phyloP scores from a whole-genome alignment of 2,797 vertebrate genomes.

The Halcyon leucocephala region DNA sequence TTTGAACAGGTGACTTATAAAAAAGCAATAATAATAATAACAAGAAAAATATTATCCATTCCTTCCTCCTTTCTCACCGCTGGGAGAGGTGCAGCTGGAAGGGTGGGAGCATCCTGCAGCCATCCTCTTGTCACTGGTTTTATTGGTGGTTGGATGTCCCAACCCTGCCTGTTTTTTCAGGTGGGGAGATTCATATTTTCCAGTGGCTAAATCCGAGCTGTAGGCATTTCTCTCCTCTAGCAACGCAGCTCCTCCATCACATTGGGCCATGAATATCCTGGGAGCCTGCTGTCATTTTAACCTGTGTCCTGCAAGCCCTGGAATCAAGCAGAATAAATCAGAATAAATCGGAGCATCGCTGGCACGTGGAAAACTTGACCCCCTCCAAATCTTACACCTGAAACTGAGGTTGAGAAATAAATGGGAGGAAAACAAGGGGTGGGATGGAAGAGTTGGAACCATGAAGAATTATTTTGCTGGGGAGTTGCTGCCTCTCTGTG shows the following conservation, averaged over 20 bases:
- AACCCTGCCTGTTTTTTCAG: background rate
- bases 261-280: background rate
- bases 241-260: background rate
- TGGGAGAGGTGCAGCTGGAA: background rate
- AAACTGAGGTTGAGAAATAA: background rate
- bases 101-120: background rate
- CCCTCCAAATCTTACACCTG: background rate
- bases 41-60: background rate
- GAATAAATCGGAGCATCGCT: background rate
- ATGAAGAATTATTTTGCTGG: background rate
- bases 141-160: background rate
- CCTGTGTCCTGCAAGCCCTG: background rate
- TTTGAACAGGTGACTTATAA: background rate
- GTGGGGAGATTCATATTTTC: background rate
- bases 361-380: background rate
- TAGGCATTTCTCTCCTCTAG: background rate
- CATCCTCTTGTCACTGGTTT: background rate
- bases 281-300: background rate
- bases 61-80: background rate
- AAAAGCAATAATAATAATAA: background rate
- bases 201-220: background rate
- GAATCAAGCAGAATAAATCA: background rate
- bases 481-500: background rate
- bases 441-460: background rate
- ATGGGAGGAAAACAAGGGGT: background rate